Evolutionary conservation across 2,797 vertebrate species (phyloP), one percentile per base, ranked within the genome.

Genomic region (Sciurus vulgaris): DNA sequence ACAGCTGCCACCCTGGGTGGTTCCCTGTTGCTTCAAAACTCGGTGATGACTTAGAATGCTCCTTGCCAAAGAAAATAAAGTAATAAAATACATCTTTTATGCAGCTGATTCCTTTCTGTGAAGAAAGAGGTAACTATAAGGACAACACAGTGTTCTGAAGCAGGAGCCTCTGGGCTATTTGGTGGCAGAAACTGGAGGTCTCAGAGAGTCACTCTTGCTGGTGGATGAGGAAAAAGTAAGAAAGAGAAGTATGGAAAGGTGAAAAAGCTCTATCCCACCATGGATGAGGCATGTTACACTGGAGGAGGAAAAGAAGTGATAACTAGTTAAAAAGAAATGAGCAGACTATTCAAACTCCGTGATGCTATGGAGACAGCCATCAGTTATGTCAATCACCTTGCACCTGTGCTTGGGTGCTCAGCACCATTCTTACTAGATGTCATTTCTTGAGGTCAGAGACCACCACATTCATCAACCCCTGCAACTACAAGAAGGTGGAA

Each of bases 381-480:
- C n/a, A 33, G 2, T 33, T 7, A 20, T 2, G 6, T 3, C 56
- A 26, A 10, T 38, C 17, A 44, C 6, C 0, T 1, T 28, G 20
- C 22, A 5, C 5, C 15, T 3, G 12, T 9, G 47, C 24, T 14
- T 79, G 2, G 38, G 24, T 18, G 28, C 20, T 38, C 47, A 33
- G n/a, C 7, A 41, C 11, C 14, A 11, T 59, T 41, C 15, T 70
- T 22, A 9, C 3, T 49, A 26, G 33, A 4, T 2, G 12, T 54
- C 24, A 7, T 41, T 56, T 51, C 26, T 70, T 47, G 38, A 61
- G 26, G 44, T 61, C 51, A 61, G 72, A 76, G 35, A 44, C 11
- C 35, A 76, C 17, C 41, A 44, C 28, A 5, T 18, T 15, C 24
- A 24, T 13, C 17, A 51, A 22, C 3, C 17, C 2, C 20, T 26